Evolutionary conservation across 2,113 vertebrate genomes (phyloP), one percentile per base, ranked within the genome.

Genomic region (Heterocephalus glaber): DNA sequence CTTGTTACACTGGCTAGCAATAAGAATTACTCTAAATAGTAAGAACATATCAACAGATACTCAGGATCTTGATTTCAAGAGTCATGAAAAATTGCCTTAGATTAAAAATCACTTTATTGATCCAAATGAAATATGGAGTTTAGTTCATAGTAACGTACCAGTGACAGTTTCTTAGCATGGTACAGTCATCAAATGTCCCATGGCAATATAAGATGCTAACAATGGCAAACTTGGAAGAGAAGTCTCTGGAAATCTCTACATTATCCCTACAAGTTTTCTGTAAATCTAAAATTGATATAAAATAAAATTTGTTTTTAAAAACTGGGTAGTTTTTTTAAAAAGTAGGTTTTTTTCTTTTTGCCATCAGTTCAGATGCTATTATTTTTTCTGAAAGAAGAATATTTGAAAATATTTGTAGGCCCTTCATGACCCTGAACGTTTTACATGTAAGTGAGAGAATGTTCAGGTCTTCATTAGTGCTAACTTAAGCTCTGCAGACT

Each of bases 401-500:
- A 90, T 52, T 94, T 83, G 93, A 58, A 97, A 95, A 90, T 0
- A 0, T 41, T 68, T 54, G 87, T 84, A 86, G 91, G 82, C 86
- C 35, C 92, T 89, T 92, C 80, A 77, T 24, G 83, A 90, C 89
- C 94, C 54, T 89, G 74, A 95, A 76, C 96, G 89, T 96, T 98
- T 98, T 93, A 95, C 68, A 66, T 77, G 95, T 96, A 96, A 98
- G 92, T 79, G 90, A 98, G 97, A 97, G 97, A 97, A 98, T 72
- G 60, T 95, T 95, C 95, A 93, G 85, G 97, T 97, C 97, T 93
- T 96, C 95, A 88, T 96, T 96, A 97, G 97, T 95, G 95, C 90
- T 98, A 96, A 97, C 97, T 98, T 96, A 97, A 79, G 98, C 90
- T 97, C 98, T 96, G 94, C 92, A 98, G 83, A 91, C 92, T 97